Evolutionary conservation across 2,888 invertebrate species (phyloP), one percentile per base, ranked within the genome.

Genomic region (Xestobium rufovillosum): DNA sequence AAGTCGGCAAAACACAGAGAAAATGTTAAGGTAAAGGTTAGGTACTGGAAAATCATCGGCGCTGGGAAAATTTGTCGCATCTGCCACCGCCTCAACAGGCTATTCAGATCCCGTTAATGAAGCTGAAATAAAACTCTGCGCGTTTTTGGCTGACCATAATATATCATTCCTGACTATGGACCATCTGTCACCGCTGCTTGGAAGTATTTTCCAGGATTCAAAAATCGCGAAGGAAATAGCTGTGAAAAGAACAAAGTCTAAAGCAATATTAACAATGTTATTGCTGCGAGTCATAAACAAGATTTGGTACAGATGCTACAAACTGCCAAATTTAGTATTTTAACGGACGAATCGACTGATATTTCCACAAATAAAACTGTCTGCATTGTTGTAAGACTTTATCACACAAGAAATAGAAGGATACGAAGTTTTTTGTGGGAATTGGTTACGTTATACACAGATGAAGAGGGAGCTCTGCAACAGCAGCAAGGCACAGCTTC

Each of bases 41-140:
- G n/a, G n/a, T n/a, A n/a, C n/a, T n/a, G n/a, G n/a, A n/a, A n/a
- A n/a, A n/a, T n/a, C n/a, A n/a, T n/a, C n/a, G n/a, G n/a, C n/a
- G n/a, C n/a, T n/a, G n/a, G n/a, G n/a, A n/a, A n/a, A n/a, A n/a
- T n/a, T n/a, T n/a, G n/a, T n/a, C n/a, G n/a, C n/a, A n/a, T n/a
- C n/a, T n/a, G n/a, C n/a, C n/a, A n/a, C n/a, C n/a, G n/a, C 32
- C 11, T 29, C 14, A 11, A 3, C 23, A 19, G 6, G n/a, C 23
- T n/a, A 19, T 19, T 27, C 35, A 8, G 30, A 37, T 8, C 14
- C 46, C 39, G 40, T 38, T 36, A 42, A 42, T 33, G 16, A 34
- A 33, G 49, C 49, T 10, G 49, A 53, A 44, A 44, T 52, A 8
- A 47, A 50, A 40, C 31, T 51, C 14, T 15, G 38, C 38, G 53